Base-by-base conservation (phyloP, 1,140 invertebrate species). In the Psix sp. region DNA sequence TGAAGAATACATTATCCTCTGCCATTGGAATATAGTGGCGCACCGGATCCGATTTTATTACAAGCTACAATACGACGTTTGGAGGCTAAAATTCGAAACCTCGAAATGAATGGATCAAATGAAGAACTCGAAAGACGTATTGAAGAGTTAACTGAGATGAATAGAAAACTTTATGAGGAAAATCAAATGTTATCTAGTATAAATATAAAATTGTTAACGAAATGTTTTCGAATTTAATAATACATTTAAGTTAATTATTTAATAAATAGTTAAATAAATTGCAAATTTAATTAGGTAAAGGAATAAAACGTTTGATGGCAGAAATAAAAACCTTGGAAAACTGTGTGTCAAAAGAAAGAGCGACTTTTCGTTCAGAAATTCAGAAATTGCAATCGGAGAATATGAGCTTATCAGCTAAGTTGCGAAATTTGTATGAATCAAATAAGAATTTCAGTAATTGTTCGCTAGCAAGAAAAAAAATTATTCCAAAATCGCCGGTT, bases 1-100 rank as follows among this genome's bases (percentile, higher is more conserved):
- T 74, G 66, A 77, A 88, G 87, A 74, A 88, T 89, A 24, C 84
- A 88, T 76, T 89, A 89, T 78, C 88, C 88, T 26, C 74, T 89
- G 46, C 84, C 88, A 7, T 36, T 89, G 63, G 86, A 88, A 48
- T 88, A 89, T 62, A 85, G 83, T 74, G 88, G 87, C 36, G 82
- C 82, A 39, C 88, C 88, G 6, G 86, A 89, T 81, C 84, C 88
- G 14, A 17, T 73, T 29, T 76, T 88, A 63, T 73, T 89, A 13
- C 88, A 89, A 83, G 77, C 80, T 3, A 88, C 84, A 0, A 88
- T 89, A 17, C 76, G 81, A 57, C 84, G 78, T 76, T 74, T 89
- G 3, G 84, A 88, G 66, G 62, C 77, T 3, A 87, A 89, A 82
- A 76, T 89, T 31, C 77, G 78, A 31, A 81, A 46, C 73, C 63